These are phyloP conservation scores for Drosophila sp. DNA, from an alignment of 1,140 invertebrate species.

Conservation along the genomic window DNA sequence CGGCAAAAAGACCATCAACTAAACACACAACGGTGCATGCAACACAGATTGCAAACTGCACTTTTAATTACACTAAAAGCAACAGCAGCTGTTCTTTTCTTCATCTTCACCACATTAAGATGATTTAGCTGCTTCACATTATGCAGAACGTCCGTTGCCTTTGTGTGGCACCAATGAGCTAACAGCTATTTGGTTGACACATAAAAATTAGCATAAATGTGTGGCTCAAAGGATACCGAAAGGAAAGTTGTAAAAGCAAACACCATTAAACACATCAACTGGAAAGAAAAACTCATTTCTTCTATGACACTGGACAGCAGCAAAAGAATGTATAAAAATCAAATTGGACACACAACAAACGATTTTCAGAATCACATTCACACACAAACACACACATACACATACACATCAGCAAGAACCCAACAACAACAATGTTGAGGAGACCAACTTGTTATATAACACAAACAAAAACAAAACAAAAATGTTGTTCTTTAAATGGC, in stretches of 20 bases:
- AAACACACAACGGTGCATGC: constrained; percentile 47
- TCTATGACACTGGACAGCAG: constrained; percentile 53
- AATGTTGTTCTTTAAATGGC: constrained; percentile 81
- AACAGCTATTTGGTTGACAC: constrained; percentile 51
- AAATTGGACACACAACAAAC: constrained; percentile 72
- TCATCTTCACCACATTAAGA: constrained; percentile 22
- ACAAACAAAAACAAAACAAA: constrained; percentile 74
- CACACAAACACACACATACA: constrained; percentile 18
- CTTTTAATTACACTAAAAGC: constrained; percentile 80
- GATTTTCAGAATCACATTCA: constrained; percentile 41
- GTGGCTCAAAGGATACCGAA: constrained; percentile 27
- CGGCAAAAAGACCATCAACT: constrained; percentile 16
- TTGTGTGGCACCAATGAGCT: constrained; percentile 11
- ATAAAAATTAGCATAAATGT: constrained; percentile 79
- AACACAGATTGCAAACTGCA: constrained; percentile 59
- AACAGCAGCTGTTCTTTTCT: constrained; percentile 14
- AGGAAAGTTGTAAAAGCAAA: constrained; percentile 78
- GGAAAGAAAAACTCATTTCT: constrained; percentile 81
- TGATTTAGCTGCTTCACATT: constrained; percentile 14
- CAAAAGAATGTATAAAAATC: constrained; percentile 69
- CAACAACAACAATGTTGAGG: constrained; percentile 34
- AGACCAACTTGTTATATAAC: constrained; percentile 76
- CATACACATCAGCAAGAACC: neutral
- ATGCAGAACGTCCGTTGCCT: neutral
- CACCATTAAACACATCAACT: constrained; percentile 81